Evolutionary conservation across 1,140 invertebrate species (phyloP).

Genomic region (Diorhabda elongata): DNA sequence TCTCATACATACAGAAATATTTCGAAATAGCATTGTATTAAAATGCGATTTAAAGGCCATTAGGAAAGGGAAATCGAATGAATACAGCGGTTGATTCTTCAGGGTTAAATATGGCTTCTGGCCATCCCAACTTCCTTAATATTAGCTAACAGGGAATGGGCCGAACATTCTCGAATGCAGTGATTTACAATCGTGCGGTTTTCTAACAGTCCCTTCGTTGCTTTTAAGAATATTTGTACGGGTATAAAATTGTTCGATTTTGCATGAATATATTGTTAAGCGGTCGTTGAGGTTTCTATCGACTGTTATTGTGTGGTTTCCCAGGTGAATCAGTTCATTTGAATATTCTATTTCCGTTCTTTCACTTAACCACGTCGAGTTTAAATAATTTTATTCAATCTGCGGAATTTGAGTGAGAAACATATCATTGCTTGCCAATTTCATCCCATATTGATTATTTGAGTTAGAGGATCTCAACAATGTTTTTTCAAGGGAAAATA

Average conservation of each 20-base stretch:
- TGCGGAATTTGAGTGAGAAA: too few relatives aligned
- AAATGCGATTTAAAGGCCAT: background rate
- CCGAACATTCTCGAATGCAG: conserved; percentile 11
- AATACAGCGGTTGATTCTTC: conserved; percentile 8
- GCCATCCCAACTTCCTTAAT: conserved; percentile 14
- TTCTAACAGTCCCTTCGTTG: conserved; percentile 1
- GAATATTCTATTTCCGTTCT: background rate
- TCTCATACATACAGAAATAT: conserved; percentile 4
- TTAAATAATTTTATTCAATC: too few relatives aligned
- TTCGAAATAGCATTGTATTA: background rate
- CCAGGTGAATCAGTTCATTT: background rate
- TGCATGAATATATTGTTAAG: conserved; percentile 10
- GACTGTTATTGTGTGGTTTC: background rate
- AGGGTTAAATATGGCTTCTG: conserved; percentile 12
- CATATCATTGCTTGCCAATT: too few relatives aligned
- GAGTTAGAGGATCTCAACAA: too few relatives aligned
- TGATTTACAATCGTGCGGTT: conserved; percentile 14
- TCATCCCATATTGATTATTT: too few relatives aligned
- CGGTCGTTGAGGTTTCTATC: background rate
- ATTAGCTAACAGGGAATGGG: conserved; percentile 15
- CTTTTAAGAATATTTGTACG: background rate
- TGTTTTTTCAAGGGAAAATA: too few relatives aligned
- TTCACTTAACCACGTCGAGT: background rate
- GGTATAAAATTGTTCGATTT: conserved; percentile 7
- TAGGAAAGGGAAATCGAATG: conserved; percentile 11